A percentile compares a stretch with the other conserved stretches of the same genome.
Conservation (phyloP, 2,113 vertebrate species). For the Spea multiplicata region DNA sequence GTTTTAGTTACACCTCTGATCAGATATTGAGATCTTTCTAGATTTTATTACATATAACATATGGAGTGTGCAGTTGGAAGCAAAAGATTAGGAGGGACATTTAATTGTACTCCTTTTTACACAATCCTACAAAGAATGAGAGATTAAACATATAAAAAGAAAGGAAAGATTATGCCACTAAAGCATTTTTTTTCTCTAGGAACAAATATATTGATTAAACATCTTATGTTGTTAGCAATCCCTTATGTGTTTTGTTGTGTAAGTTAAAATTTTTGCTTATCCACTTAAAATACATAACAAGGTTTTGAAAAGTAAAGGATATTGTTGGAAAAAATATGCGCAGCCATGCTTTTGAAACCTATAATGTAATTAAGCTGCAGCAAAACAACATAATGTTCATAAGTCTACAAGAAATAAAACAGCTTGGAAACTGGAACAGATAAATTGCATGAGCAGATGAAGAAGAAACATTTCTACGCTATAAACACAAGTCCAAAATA, state of each 20-base stretch:
- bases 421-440: conserved; percentile 38
- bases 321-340: conserved; percentile 32
- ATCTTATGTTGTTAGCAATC: conserved; percentile 31
- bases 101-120: neutral
- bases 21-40: no score
- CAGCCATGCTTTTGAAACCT: conserved; percentile 39
- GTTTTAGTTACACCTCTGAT: no score
- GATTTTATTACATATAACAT: no score
- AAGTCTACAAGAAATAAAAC: conserved; percentile 41
- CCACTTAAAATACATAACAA: conserved; percentile 16
- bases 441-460: conserved; percentile 44
- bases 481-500: conserved; percentile 27
- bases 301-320: conserved; percentile 15
- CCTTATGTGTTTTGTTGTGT: conserved; percentile 13
- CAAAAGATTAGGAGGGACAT: no score
- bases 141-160: conserved; percentile 8
- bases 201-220: conserved; percentile 44
- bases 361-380: conserved; percentile 47
- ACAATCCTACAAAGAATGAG: neutral
- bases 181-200: conserved; percentile 12
- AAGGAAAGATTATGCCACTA: neutral
- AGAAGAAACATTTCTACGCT: conserved; percentile 22
- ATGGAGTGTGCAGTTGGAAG: no score
- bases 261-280: conserved; percentile 21
- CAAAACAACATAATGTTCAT: conserved; percentile 45